phyloP scores from a whole-genome alignment of 1,140 invertebrate species.

The Drosophila watanabei region DNA sequence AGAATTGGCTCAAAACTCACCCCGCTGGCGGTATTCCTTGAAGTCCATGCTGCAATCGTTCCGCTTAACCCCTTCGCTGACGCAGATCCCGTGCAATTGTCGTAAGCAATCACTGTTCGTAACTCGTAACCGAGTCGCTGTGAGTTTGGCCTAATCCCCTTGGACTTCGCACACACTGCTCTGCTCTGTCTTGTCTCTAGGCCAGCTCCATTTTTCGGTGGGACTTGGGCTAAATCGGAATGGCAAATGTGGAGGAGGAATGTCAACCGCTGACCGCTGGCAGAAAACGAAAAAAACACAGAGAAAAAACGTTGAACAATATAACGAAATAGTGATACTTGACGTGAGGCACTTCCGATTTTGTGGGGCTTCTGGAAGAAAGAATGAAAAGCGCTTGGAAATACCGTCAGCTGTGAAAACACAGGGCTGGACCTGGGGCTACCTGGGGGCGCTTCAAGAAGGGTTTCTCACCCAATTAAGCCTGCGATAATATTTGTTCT shows the following conservation, averaged over 20 bases:
- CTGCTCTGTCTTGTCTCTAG: constrained; percentile 8
- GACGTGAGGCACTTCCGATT: constrained; percentile 49
- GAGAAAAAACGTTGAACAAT: constrained; percentile 32
- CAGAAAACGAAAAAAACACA: constrained; percentile 5
- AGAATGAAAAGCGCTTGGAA: constrained; percentile 63
- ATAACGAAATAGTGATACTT: constrained; percentile 48
- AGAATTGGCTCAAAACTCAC: constrained; percentile 56
- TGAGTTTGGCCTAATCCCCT: constrained; percentile 45
- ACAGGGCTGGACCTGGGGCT: constrained; percentile 44
- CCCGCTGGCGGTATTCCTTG: constrained; percentile 79
- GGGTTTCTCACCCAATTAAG: constrained; percentile 50
- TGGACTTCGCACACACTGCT: constrained; percentile 16
- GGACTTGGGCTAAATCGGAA: constrained; percentile 42
- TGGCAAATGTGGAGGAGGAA: constrained; percentile 54
- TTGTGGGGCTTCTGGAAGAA: constrained; percentile 79
- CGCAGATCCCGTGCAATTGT: constrained; percentile 46
- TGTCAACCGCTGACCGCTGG: constrained; percentile 62
- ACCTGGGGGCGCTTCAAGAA: constrained; percentile 2
- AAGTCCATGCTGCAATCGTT: constrained; percentile 68
- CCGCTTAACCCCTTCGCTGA: constrained; percentile 28
- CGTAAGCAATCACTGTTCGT: constrained; percentile 21
- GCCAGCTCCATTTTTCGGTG: constrained; percentile 50
- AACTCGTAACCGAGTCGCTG: constrained; percentile 16
- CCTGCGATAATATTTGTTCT: constrained; percentile 56
- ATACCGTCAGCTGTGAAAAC: constrained; percentile 66